phyloP scores from a whole-genome alignment of 2,888 invertebrate species.

The Pandemis corylana region DNA sequence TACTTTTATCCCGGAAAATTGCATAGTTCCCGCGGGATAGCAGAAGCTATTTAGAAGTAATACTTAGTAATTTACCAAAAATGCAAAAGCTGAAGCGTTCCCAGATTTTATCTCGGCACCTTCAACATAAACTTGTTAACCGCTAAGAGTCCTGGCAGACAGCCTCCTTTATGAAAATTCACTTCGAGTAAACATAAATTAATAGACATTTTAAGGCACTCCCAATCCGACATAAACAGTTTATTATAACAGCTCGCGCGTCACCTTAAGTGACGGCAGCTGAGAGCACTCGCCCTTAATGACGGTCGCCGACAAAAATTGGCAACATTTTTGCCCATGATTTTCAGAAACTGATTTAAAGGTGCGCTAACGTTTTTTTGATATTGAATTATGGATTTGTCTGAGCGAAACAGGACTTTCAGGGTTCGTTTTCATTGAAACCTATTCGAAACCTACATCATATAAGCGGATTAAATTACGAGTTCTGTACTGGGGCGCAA shows the following conservation, averaged over 20 bases:
- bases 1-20: too few relatives aligned
- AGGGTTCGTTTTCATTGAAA: too few relatives aligned
- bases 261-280: constrained; percentile 35
- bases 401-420: too few relatives aligned
- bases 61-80: too few relatives aligned
- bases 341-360: constrained; percentile 10
- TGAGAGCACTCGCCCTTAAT: constrained; percentile 33
- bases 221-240: constrained; percentile 35
- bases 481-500: too few relatives aligned
- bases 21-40: too few relatives aligned
- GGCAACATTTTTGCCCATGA: background rate
- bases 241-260: constrained; percentile 39
- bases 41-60: too few relatives aligned
- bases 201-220: constrained; percentile 30
- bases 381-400: too few relatives aligned
- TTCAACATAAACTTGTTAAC: background rate
- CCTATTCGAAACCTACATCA: too few relatives aligned
- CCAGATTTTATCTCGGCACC: background rate
- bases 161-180: background rate
- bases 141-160: background rate
- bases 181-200: constrained; percentile 15
- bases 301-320: constrained; percentile 23
- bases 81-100: too few relatives aligned
- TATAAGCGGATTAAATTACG: too few relatives aligned
- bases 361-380: background rate